Conservation (phyloP, 1,140 invertebrate species). For the Leptinotarsa defecta region DNA sequence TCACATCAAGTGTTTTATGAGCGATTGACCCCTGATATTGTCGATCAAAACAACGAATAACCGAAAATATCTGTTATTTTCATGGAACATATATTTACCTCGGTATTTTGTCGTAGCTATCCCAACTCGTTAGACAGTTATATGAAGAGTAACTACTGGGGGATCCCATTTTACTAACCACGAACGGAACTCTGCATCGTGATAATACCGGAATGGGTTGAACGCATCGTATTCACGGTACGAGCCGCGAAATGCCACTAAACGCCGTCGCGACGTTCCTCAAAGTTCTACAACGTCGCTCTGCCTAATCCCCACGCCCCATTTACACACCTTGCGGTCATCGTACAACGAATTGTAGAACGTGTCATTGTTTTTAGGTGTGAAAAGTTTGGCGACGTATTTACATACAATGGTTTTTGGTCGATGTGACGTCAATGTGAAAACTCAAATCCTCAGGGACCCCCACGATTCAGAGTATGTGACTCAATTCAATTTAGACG, state of each 20-base stretch:
- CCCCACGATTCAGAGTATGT: too few species aligned
- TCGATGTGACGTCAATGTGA: too few species aligned
- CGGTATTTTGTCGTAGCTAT: slow-evolving; percentile 85
- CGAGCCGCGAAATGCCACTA: slow-evolving; percentile 53
- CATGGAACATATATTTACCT: slow-evolving; percentile 63
- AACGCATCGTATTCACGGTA: slow-evolving; percentile 47
- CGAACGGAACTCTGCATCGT: slow-evolving; percentile 13
- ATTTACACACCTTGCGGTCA: not conserved
- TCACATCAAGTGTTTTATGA: too few species aligned
- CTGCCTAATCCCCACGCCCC: not conserved
- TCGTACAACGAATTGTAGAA: not conserved
- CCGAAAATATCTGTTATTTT: too few species aligned
- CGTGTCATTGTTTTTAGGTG: too few species aligned
- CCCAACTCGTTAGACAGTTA: slow-evolving; percentile 86
- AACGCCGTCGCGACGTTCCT: slow-evolving; percentile 25
- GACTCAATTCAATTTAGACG: too few species aligned
- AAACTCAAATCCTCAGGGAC: too few species aligned
- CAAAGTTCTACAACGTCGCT: not conserved
- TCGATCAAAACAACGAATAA: too few species aligned
- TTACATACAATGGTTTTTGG: too few species aligned
- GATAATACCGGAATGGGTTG: slow-evolving; percentile 7
- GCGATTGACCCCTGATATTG: too few species aligned
- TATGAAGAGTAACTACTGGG: slow-evolving; percentile 82
- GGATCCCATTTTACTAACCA: slow-evolving; percentile 62
- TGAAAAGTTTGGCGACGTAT: too few species aligned